Percentiles rank a stretch among this genome's conserved stretches.
Evolutionary conservation across 1,140 invertebrate species (phyloP).

Genomic region (Stegodyphus mimosarum): DNA sequence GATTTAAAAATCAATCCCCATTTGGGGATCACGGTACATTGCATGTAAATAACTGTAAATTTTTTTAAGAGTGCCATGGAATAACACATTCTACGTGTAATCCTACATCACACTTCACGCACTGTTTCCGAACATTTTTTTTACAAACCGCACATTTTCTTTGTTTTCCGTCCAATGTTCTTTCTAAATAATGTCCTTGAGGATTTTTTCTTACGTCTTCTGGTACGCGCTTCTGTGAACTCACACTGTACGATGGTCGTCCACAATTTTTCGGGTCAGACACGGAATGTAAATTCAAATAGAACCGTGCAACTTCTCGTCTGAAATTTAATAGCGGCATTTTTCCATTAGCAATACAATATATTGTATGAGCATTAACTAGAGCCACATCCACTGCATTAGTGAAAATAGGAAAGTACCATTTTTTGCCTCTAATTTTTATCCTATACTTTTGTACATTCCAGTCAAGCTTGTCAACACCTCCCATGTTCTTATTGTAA

Average conservation of each 20-base stretch:
- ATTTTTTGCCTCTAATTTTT: slow-evolving; percentile 40
- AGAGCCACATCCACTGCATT: slow-evolving; percentile 39
- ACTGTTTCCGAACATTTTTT: slow-evolving; percentile 33
- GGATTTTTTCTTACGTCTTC: slow-evolving; percentile 38
- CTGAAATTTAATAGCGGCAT: slow-evolving; percentile 39
- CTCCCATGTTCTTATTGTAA: slow-evolving; percentile 31
- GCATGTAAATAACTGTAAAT: slow-evolving; percentile 3
- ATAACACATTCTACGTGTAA: slow-evolving; percentile 31
- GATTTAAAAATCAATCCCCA: too few relatives aligned
- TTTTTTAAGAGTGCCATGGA: not conserved
- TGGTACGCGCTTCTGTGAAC: slow-evolving; percentile 38
- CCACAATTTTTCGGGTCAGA: slow-evolving; percentile 39
- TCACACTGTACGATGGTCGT: slow-evolving; percentile 34
- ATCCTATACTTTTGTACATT: slow-evolving; percentile 36
- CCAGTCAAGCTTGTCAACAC: slow-evolving; percentile 34
- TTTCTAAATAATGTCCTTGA: slow-evolving; percentile 40
- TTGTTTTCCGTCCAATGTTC: slow-evolving; percentile 39
- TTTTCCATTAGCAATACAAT: slow-evolving; percentile 37
- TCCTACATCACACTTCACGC: slow-evolving; percentile 29
- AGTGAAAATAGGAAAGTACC: slow-evolving; percentile 39
- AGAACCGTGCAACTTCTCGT: slow-evolving; percentile 35
- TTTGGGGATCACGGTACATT: not conserved
- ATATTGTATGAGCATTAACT: slow-evolving; percentile 44
- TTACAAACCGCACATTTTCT: slow-evolving; percentile 38
- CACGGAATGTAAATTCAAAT: slow-evolving; percentile 40